Base-by-base conservation (phyloP, 2,113 vertebrate genomes). In the Sylvilagus bachmani region DNA sequence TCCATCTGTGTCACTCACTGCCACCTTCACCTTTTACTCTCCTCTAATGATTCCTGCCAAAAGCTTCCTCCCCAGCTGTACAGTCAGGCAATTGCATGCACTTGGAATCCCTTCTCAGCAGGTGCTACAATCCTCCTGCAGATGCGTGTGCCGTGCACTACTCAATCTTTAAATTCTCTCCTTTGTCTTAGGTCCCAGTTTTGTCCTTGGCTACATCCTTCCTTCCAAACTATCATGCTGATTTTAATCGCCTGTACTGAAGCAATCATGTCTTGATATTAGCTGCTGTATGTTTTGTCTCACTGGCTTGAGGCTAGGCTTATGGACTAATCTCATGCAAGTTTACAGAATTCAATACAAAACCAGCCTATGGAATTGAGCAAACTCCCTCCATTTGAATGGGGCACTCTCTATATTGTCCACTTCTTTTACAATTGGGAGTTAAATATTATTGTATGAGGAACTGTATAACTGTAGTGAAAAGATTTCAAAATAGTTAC, bases 401-500 rank as follows among this genome's bases (percentile, higher is more conserved):
- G 88, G 7, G 13, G 17, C 0, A 61, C 53, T 77, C 92, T 38
- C n/a, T 64, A 2, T 85, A 88, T 58, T 58, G 24, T 53, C n/a
- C 9, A 27, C 3, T 82, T 6, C n/a, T 38, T 94, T 77, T 70
- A 29, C 61, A 27, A 84, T 19, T 75, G 33, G 74, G 33, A 21
- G 10, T 6, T 62, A 92, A 24, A 58, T 58, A 16, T 73, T 87
- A 87, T 71, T 75, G 31, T 10, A 3, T 2, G 55, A 1, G 66
- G 29, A 94, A 81, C 9, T 80, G 16, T 36, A 85, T 33, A 79
- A 24, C 55, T 12, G 36, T 24, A 14, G 11, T 16, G 49, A 83
- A 77, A 2, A 53, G 33, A 89, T 81, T 75, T 81, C n/a, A 44
- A 85, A 84, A 90, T 53, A 31, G 62, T 94, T 90, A 55, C 53